Evolutionary conservation across 1,140 invertebrate species (phyloP).

Genomic region (Drosophila mojavensis): DNA sequence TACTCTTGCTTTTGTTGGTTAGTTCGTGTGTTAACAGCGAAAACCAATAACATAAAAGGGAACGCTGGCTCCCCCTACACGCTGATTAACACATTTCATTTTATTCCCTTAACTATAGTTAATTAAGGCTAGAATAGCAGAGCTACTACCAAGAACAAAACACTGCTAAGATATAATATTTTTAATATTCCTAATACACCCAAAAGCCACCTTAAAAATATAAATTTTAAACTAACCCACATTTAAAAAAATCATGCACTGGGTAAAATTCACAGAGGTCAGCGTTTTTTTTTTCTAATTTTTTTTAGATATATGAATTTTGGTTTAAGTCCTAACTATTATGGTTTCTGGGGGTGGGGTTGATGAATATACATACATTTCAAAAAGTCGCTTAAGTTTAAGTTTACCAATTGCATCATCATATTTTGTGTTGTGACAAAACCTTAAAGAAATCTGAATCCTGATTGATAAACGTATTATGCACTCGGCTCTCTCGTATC

Average conservation of each 20-base stretch:
- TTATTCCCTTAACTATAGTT: background rate
- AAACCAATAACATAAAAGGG: background rate
- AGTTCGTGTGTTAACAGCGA: constrained; percentile 14
- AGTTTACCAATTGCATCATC: constrained; percentile 18
- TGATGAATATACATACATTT: background rate
- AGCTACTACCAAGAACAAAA: constrained; percentile 20
- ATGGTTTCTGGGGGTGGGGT: constrained; percentile 16
- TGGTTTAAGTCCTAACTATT: background rate
- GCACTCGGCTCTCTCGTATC: constrained; percentile 56
- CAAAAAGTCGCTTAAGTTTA: constrained; percentile 19
- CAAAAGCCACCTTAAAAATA: constrained; percentile 6
- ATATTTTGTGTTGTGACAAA: constrained; percentile 28
- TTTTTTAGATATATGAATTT: background rate
- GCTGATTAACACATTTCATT: constrained; percentile 13
- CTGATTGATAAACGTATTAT: constrained; percentile 48
- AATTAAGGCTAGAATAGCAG: constrained; percentile 27
- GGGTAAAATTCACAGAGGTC: constrained; percentile 12
- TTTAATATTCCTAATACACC: constrained; percentile 19
- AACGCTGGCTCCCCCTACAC: constrained; percentile 4
- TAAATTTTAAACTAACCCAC: constrained; percentile 17
- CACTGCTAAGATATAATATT: constrained; percentile 18
- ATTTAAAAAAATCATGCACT: constrained; percentile 18
- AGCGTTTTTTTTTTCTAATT: no score
- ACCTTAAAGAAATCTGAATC: constrained; percentile 25
- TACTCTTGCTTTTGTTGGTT: constrained; percentile 39